A percentile compares a stretch with the other conserved stretches of the same genome.
These are phyloP conservation scores for Drosophila ogumai DNA, from an alignment of 1,140 invertebrate species.

Conservation along the genomic window DNA sequence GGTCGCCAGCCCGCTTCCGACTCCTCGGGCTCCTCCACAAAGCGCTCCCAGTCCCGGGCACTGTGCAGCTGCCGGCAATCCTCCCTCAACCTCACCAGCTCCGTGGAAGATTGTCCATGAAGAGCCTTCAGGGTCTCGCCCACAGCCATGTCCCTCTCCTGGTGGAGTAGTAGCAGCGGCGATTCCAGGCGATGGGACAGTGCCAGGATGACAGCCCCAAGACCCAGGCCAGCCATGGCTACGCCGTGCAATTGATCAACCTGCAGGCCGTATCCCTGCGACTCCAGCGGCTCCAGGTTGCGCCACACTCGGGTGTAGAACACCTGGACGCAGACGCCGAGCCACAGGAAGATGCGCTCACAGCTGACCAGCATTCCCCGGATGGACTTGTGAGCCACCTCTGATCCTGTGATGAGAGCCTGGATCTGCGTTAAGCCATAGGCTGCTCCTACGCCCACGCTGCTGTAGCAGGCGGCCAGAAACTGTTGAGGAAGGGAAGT, in stretches of 20 bases:
- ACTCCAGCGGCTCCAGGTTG: conserved; percentile 56
- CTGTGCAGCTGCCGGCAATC: conserved; percentile 71
- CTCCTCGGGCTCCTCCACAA: conserved; percentile 38
- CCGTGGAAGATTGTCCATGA: conserved; percentile 56
- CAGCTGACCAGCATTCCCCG: conserved; percentile 68
- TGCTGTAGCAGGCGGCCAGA: conserved; percentile 66
- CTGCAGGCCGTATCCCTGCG: conserved; percentile 53
- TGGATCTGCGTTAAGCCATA: conserved; percentile 69
- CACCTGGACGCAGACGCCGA: conserved; percentile 71
- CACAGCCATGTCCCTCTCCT: conserved; percentile 69
- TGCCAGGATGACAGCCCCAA: conserved; percentile 59
- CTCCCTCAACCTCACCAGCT: conserved; percentile 64
- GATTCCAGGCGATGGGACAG: conserved; percentile 67
- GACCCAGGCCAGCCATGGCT: conserved; percentile 54
- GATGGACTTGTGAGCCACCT: conserved; percentile 71
- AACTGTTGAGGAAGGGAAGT: conserved; percentile 51
- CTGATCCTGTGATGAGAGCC: conserved; percentile 63
- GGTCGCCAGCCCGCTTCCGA: conserved; percentile 10
- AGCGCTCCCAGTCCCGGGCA: conserved; percentile 64
- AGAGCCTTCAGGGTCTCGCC: conserved; percentile 65
- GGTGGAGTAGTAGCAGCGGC: conserved; percentile 66
- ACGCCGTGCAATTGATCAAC: conserved; percentile 77
- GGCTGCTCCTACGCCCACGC: conserved; percentile 65
- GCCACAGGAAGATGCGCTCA: conserved; percentile 74
- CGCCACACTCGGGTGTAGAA: conserved; percentile 76